Percentiles rank a stretch among this genome's conserved stretches.
Evolutionary conservation across 2,113 vertebrate genomes (phyloP).

Genomic region (Calidris pygmaea): DNA sequence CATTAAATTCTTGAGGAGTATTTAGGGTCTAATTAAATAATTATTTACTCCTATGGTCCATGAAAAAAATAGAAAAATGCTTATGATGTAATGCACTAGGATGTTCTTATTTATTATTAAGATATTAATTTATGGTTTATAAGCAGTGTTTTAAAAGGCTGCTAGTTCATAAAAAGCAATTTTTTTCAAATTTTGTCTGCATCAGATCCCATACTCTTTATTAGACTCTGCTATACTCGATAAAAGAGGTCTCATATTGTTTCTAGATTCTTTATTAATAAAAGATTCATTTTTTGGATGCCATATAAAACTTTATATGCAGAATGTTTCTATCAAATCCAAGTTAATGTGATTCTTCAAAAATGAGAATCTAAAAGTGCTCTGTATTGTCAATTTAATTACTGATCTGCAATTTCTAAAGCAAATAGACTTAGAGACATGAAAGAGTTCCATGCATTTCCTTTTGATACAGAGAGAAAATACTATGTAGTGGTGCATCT

Average conservation of each 20-base stretch:
- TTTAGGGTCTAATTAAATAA: background rate
- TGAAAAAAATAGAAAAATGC: background rate
- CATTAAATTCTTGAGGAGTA: background rate
- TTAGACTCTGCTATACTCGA: background rate
- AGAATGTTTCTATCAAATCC: background rate
- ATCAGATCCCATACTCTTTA: background rate
- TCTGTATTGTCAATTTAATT: background rate
- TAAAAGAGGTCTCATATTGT: background rate
- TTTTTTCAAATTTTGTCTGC: background rate
- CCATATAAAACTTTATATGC: background rate
- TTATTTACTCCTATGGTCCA: background rate
- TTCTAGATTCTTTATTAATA: background rate
- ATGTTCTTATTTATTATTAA: background rate
- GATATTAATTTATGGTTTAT: background rate
- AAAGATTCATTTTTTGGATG: rapidly evolving
- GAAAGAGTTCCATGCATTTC: background rate
- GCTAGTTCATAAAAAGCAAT: background rate
- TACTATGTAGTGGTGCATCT: background rate
- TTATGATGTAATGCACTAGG: background rate
- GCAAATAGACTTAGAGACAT: background rate
- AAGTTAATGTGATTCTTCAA: background rate
- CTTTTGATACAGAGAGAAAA: background rate
- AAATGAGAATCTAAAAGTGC: background rate
- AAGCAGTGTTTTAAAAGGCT: background rate
- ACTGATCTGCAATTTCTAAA: background rate